Conservation (phyloP, 2,888 invertebrate genomes). For the Mythimna vitellina region DNA sequence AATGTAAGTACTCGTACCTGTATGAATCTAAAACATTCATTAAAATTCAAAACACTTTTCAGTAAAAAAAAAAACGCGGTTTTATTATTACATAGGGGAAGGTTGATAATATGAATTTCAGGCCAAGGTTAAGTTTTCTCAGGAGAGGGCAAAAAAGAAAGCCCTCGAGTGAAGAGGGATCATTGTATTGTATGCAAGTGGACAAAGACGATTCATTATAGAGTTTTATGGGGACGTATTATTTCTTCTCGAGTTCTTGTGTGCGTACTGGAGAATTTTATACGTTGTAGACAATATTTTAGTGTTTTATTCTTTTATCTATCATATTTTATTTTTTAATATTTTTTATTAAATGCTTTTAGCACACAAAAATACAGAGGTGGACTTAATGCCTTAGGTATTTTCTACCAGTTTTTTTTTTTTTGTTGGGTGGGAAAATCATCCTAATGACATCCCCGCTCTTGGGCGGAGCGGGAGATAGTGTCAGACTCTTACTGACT, state of each 20-base stretch:
- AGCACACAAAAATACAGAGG: too few species aligned
- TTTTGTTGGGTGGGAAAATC: too few species aligned
- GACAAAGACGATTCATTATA: constrained; percentile 49
- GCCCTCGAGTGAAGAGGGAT: constrained; percentile 41
- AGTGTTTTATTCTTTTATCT: neutral
- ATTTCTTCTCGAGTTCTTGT: constrained; percentile 19
- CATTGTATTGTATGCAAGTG: constrained; percentile 48
- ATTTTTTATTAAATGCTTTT: too few species aligned
- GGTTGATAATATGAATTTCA: constrained; percentile 23
- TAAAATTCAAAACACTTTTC: neutral
- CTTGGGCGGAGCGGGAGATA: too few species aligned
- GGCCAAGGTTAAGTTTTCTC: constrained; percentile 42
- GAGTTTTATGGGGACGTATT: constrained; percentile 33
- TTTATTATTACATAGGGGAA: constrained; percentile 9
- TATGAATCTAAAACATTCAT: neutral
- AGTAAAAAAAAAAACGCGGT: neutral
- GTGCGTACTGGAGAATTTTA: neutral
- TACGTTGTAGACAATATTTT: neutral
- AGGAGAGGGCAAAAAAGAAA: constrained; percentile 27
- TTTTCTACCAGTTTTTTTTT: too few species aligned
- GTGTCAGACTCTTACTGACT: too few species aligned
- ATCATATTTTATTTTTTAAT: too few species aligned
- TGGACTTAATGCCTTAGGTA: too few species aligned
- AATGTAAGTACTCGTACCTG: too few species aligned
- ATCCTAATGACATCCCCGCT: too few species aligned